These are phyloP conservation scores for Euwallacea fornicatus DNA, from an alignment of 1,140 invertebrate genomes.

Conservation along the genomic window DNA sequence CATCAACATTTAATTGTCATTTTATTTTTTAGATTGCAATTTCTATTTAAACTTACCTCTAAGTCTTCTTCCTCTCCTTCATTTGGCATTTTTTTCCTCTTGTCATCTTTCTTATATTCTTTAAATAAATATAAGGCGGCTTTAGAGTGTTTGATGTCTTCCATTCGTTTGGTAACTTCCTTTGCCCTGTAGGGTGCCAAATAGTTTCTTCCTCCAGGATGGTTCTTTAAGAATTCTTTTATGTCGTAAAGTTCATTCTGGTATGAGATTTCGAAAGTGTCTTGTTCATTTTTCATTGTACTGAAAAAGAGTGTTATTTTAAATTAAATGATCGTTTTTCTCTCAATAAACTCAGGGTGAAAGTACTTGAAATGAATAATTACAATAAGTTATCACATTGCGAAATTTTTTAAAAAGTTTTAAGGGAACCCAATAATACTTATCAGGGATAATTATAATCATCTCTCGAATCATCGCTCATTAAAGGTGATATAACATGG, in stretches of 20 bases:
- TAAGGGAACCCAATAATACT: too few species aligned
- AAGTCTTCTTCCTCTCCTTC: constrained; percentile 50
- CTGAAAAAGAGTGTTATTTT: constrained; percentile 18
- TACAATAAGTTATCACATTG: too few species aligned
- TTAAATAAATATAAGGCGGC: constrained; percentile 65
- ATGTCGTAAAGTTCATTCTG: constrained; percentile 59
- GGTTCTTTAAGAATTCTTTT: constrained; percentile 60
- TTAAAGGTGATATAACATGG: too few species aligned
- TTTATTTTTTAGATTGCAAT: neutral
- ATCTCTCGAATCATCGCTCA: too few species aligned
- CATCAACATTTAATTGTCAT: neutral
- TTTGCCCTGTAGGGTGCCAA: constrained; percentile 57
- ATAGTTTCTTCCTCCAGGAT: constrained; percentile 65
- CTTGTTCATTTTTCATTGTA: constrained; percentile 41
- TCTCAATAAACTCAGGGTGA: too few species aligned
- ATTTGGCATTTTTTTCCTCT: constrained; percentile 29
- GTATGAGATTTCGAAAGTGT: constrained; percentile 55
- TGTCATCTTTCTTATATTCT: constrained; percentile 57
- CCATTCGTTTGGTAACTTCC: constrained; percentile 58
- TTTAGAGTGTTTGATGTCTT: constrained; percentile 59
- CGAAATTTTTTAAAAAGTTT: too few species aligned
- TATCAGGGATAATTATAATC: too few species aligned
- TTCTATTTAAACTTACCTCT: constrained; percentile 53
- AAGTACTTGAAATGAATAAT: too few species aligned
- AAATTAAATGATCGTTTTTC: neutral